Percentiles rank a stretch among this genome's conserved stretches.
Evolutionary conservation across 2,888 invertebrate genomes (phyloP).

Genomic region (Sphaerophoria taeniata): DNA sequence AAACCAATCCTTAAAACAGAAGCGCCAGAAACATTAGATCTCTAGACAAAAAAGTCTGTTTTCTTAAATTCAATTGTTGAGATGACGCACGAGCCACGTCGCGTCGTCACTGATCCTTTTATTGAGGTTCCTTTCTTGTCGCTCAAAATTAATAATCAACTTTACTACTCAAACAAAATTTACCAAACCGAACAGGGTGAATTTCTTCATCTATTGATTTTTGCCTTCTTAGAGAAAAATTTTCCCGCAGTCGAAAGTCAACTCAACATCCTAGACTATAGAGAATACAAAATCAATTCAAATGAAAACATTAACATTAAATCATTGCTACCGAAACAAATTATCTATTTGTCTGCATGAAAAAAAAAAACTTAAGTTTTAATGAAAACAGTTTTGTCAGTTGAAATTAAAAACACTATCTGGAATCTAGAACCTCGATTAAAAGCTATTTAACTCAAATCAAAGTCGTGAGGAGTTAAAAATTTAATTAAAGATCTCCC

Average conservation of each 20-base stretch:
- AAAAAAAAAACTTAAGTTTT: background rate
- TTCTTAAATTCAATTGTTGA: background rate
- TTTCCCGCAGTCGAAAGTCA: background rate
- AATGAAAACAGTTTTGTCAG: background rate
- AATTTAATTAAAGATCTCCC: background rate
- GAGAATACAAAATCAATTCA: background rate
- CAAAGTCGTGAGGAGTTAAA: background rate
- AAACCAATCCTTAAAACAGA: conserved; percentile 2
- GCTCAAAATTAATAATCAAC: no score
- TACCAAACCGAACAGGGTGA: no score
- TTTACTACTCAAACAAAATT: no score
- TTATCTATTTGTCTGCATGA: background rate
- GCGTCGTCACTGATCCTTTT: no score
- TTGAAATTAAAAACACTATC: background rate
- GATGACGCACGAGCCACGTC: background rate
- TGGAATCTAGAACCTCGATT: background rate
- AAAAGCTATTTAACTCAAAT: background rate
- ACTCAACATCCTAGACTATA: background rate
- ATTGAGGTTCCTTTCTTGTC: no score
- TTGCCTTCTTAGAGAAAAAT: no score
- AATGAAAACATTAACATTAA: background rate
- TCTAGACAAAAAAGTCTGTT: background rate
- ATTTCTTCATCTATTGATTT: no score
- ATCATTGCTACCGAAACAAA: background rate
- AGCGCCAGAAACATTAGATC: background rate